A percentile compares a stretch with the other conserved stretches of the same genome.
phyloP scores from a whole-genome alignment of 1,140 invertebrate genomes.

The Cataglyphis hispanica region DNA sequence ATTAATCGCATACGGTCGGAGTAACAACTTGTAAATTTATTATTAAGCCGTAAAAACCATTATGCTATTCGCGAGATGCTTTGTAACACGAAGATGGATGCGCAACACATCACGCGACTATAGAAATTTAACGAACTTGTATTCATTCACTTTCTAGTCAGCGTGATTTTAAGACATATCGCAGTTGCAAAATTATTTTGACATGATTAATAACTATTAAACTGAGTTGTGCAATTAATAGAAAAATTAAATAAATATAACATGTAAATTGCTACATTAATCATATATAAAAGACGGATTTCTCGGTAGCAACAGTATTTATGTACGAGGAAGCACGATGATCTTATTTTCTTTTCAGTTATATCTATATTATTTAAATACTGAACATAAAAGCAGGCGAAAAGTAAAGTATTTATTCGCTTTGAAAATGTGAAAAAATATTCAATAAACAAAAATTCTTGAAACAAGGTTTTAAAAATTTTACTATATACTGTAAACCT shows the following conservation, averaged over 20 bases:
- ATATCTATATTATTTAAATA: neutral
- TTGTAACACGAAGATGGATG: constrained; percentile 59
- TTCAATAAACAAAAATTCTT: too few species aligned
- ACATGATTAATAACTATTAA: constrained; percentile 40
- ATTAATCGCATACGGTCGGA: constrained; percentile 52
- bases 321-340: neutral
- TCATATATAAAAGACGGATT: neutral
- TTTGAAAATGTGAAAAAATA: too few species aligned
- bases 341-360: neutral
- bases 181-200: constrained; percentile 45
- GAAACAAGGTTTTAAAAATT: too few species aligned
- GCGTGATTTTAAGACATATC: constrained; percentile 47
- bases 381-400: neutral
- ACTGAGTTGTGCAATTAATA: constrained; percentile 37
- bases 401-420: neutral
- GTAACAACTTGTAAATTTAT: constrained; percentile 64
- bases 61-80: constrained; percentile 54
- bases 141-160: constrained; percentile 32
- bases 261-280: neutral
- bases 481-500: too few species aligned
- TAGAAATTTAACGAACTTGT: constrained; percentile 55
- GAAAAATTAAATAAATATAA: neutral
- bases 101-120: constrained; percentile 22
- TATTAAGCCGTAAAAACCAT: constrained; percentile 64
- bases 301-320: neutral